These are phyloP conservation scores for Onychomys torridus DNA, from an alignment of 2,797 vertebrate genomes.

Conservation along the genomic window DNA sequence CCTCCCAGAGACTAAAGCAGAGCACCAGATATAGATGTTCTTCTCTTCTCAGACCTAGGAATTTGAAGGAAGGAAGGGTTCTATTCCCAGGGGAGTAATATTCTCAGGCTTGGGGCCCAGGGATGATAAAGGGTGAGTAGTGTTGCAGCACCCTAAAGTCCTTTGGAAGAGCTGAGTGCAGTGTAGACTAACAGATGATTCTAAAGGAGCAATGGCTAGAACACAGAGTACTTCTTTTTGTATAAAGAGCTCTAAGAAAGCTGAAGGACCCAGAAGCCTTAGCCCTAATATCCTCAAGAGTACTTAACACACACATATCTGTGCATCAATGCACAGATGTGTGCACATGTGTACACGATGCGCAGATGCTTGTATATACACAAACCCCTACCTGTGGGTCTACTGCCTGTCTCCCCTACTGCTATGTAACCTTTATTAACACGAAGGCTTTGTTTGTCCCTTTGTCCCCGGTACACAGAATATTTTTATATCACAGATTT, in stretches of 20 bases:
- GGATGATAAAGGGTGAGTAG: accelerated
- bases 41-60: neutral
- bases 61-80: neutral
- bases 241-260: neutral
- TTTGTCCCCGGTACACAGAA: neutral
- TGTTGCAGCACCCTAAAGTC: neutral
- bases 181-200: neutral
- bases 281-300: neutral
- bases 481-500: neutral
- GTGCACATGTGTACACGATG: too few species aligned
- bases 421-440: neutral
- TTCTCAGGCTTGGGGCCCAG: too few species aligned
- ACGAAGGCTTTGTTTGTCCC: neutral
- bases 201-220: neutral
- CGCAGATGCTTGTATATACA: neutral
- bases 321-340: too few species aligned
- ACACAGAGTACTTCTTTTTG: neutral
- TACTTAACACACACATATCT: neutral
- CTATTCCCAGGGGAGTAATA: neutral
- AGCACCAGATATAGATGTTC: neutral
- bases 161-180: neutral
- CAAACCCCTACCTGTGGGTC: neutral
- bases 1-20: accelerated
- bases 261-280: neutral
- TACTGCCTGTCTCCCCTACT: neutral